Base-by-base conservation (phyloP, 2,113 vertebrate genomes). In the Rhea pennata region DNA sequence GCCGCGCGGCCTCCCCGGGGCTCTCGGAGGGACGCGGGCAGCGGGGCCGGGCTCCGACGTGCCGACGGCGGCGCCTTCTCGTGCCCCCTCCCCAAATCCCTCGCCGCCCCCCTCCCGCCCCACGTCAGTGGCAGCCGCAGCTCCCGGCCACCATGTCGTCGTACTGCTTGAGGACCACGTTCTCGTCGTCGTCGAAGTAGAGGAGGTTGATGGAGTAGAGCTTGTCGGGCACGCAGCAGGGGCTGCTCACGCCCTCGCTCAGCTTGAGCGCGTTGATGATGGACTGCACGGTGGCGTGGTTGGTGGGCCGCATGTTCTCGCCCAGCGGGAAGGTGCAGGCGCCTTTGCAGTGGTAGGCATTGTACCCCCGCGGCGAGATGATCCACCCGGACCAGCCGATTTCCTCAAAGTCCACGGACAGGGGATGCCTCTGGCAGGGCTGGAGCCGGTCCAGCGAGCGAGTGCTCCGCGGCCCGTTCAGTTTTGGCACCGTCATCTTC, bases 341-440 rank as follows among this genome's bases (percentile, higher is more conserved):
- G 27, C 98, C 99, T 40, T 95, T 98, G 97, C 98, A 99, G 97
- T 98, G 98, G 95, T 98, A 98, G 23, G 98, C 98, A 1, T 99
- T 99, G 98, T 99, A 99, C 4, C 98, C 98, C 5, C 97, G 96
- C 0, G 99, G 98, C 0, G 98, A 99, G 96, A 99, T 99, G 97
- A 99, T 98, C 99, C 98, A 99, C 24, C 98, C 98, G 0, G 98
- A 98, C 98, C 98, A 99, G 69, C 99, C 98, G 2, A 99, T 98
- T 87, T 99, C 98, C 87, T 98, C 98, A 0, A 99, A 99, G 97
- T 99, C 98, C 44, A 99, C 98, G 0, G 98, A 98, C 33, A 99
- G 97, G 4, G 98, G 97, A 6, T 97, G 97, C 15, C 97, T 97
- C 93, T 98, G 98, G 95, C 99, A 99, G 17, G 96, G 94, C 89